phyloP scores from a whole-genome alignment of 2,888 invertebrate genomes.

The Brachyptera putata region DNA sequence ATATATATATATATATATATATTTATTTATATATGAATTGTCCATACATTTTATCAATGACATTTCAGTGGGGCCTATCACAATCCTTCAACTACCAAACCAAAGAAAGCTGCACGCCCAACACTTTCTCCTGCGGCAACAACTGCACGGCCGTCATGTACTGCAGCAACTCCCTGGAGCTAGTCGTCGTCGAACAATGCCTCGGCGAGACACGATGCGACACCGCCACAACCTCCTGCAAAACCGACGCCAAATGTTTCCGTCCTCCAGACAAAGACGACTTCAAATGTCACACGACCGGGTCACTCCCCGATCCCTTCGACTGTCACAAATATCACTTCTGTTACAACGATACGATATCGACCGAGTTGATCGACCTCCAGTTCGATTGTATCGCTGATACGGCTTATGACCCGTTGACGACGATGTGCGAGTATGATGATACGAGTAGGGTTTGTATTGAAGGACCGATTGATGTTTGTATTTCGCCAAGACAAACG shows the following conservation, averaged over 20 bases:
- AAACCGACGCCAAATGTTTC: background rate
- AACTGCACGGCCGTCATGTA: slow-evolving; percentile 6
- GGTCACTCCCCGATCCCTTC: background rate
- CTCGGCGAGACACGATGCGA: background rate
- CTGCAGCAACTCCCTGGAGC: background rate
- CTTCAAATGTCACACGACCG: background rate
- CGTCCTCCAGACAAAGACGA: background rate
- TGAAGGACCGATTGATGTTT: background rate
- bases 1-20: too few relatives aligned
- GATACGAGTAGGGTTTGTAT: background rate
- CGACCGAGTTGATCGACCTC: background rate
- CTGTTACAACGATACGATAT: background rate
- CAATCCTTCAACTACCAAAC: too few relatives aligned
- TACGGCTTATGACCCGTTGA: background rate
- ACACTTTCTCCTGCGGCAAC: background rate
- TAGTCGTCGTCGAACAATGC: background rate
- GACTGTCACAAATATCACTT: slow-evolving; percentile 4
- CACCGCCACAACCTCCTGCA: background rate
- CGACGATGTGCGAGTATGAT: slow-evolving; percentile 3
- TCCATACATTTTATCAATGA: too few relatives aligned
- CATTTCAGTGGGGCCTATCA: too few relatives aligned
- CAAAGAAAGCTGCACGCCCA: too few relatives aligned
- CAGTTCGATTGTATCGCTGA: background rate
- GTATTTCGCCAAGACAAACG: background rate
- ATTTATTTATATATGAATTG: too few relatives aligned